Evolutionary conservation across 1,140 invertebrate genomes (phyloP), one percentile per base, ranked within the genome.

Genomic region (Xylocopa sonorina): DNA sequence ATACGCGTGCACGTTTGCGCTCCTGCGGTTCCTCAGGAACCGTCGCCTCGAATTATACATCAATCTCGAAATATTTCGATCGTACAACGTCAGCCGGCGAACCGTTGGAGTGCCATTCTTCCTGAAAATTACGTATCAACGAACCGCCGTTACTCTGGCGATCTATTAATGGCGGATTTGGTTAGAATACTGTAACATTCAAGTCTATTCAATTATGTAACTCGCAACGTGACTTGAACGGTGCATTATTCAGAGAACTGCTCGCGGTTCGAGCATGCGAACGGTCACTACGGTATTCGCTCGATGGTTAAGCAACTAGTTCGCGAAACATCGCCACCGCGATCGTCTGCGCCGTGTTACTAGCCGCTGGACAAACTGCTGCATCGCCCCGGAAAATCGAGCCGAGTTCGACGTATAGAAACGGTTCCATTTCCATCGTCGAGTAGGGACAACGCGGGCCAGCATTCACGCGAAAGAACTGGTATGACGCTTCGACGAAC

Each of bases 1-100:
- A 76, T 57, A 34, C 64, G 48, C 21, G 63, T 48, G 41, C 50
- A 27, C 34, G 67, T 53, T 38, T 29, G 12, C 41, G 41, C 41
- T 14, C 27, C 48, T 38, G 12, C 7, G 6, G 3, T 18, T 60
- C n/a, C n/a, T 6, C n/a, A n/a, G 3, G 24, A 58, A 32, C 16
- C 0, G 5, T 12, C 38, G 9, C 38, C 38, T 38, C 38, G 9
- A 38, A 38, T 38, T 38, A 57, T 14, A 14, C n/a, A 60, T 53
- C 21, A n/a, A 53, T n/a, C 21, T 24, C 9, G 21, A n/a, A 53
- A 24, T 6, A n/a, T n/a, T n/a, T n/a, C n/a, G n/a, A n/a, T n/a
- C n/a, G n/a, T n/a, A n/a, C n/a, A n/a, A n/a, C n/a, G n/a, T n/a
- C n/a, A n/a, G n/a, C n/a, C n/a, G n/a, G n/a, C n/a, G n/a, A n/a